These are phyloP conservation scores for Bucco capensis DNA, from an alignment of 2,113 vertebrate genomes.

Conservation along the genomic window DNA sequence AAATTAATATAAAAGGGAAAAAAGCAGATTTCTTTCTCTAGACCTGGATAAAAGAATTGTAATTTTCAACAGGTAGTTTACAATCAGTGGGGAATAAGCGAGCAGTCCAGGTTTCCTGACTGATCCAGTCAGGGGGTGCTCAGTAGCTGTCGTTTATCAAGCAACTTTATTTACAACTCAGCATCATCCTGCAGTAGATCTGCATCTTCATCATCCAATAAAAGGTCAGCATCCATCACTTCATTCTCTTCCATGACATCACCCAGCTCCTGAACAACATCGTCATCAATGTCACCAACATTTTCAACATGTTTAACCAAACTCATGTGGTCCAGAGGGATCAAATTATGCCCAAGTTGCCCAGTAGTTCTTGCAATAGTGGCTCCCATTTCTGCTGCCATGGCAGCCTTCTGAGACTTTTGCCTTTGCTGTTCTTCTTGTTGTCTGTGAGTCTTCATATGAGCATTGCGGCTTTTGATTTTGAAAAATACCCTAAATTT, in stretches of 20 bases:
- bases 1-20: conserved; percentile 60
- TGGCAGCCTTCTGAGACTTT: conserved; percentile 79
- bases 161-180: conserved; percentile 70
- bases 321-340: conserved; percentile 78
- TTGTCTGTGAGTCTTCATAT: conserved; percentile 90
- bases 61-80: conserved; percentile 76
- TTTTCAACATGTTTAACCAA: conserved; percentile 77
- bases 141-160: conserved; percentile 26
- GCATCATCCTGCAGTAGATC: conserved; percentile 77
- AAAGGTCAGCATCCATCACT: conserved; percentile 74
- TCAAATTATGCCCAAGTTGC: conserved; percentile 59
- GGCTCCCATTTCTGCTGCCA: conserved; percentile 76
- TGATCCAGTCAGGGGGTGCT: conserved; percentile 40
- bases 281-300: conserved; percentile 69
- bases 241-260: conserved; percentile 76
- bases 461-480: conserved; percentile 90
- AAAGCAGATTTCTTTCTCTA: conserved; percentile 32
- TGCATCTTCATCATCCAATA: conserved; percentile 76
- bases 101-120: conserved; percentile 67
- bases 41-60: conserved; percentile 69
- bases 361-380: conserved; percentile 77
- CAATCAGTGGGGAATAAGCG: conserved; percentile 69
- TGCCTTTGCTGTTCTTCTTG: conserved; percentile 83
- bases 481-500: conserved; percentile 84
- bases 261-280: conserved; percentile 76